Conservation (phyloP, 1,140 invertebrate species). For the Geopemphigus sp. region DNA sequence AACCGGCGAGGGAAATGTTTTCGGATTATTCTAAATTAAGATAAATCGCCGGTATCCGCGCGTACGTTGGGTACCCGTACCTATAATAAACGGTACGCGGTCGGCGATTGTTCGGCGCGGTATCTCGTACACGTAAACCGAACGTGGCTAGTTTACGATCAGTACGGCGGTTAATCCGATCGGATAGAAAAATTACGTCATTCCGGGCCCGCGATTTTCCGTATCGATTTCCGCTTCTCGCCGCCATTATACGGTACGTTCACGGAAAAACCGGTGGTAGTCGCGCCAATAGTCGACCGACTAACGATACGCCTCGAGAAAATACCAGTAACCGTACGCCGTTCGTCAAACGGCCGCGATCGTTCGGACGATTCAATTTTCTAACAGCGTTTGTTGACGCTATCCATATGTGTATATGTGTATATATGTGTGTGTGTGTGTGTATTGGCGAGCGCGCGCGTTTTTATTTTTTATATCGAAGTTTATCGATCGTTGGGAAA, state of each 20-base stretch:
- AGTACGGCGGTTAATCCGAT: no score
- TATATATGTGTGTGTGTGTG: no score
- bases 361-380: conserved; percentile 8
- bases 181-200: no score
- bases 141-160: no score
- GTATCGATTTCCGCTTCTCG: no score
- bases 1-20: conserved; percentile 46
- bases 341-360: not conserved
- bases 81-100: not conserved
- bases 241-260: not conserved
- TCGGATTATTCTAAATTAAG: conserved; percentile 47
- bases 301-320: not conserved
- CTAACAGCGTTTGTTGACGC: not conserved
- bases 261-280: not conserved
- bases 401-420: no score
- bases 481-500: not conserved
- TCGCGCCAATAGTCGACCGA: no score
- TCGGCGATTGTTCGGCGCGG: not conserved
- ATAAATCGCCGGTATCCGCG: conserved; percentile 34
- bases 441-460: no score
- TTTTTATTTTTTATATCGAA: not conserved
- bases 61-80: not conserved
- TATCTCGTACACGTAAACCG: no score
- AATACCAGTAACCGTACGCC: not conserved
- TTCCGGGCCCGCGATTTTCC: no score